Percentiles rank a stretch among this genome's conserved stretches.
Conservation (phyloP, 2,113 vertebrate species). For the Dolichallabes microphthalmus region DNA sequence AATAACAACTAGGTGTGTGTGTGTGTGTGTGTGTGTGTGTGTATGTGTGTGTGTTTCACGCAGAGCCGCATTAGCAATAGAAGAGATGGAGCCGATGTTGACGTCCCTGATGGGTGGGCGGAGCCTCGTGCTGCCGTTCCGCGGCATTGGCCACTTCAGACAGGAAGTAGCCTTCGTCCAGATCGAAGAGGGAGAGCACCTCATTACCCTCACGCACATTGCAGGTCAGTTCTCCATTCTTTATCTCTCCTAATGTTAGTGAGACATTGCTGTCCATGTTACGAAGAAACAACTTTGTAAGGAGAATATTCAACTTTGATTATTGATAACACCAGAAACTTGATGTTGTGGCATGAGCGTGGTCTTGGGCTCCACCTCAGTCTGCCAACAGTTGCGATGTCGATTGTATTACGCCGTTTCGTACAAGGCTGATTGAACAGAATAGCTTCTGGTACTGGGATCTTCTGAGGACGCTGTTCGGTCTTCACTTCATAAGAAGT, state of each 20-base stretch:
- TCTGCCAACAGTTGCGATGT: too few relatives aligned
- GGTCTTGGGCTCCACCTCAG: too few relatives aligned
- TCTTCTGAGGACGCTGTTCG: too few relatives aligned
- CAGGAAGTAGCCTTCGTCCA: slow-evolving; percentile 89
- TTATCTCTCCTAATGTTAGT: too few relatives aligned
- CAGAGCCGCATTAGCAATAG: slow-evolving; percentile 80
- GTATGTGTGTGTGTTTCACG: slow-evolving; percentile 36
- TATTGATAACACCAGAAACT: too few relatives aligned
- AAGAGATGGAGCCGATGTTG: slow-evolving; percentile 74
- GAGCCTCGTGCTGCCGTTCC: slow-evolving; percentile 81
- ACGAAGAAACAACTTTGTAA: too few relatives aligned
- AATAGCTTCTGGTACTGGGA: background rate
- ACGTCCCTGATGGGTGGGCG: slow-evolving; percentile 79
- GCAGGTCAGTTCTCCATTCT: slow-evolving; percentile 75
- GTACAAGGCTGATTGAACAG: background rate
- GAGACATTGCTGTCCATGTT: too few relatives aligned
- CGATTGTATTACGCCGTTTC: too few relatives aligned
- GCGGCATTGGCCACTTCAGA: slow-evolving; percentile 82
- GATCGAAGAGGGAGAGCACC: slow-evolving; percentile 76
- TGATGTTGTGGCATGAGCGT: too few relatives aligned
- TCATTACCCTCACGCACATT: slow-evolving; percentile 71
- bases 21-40: slow-evolving; percentile 28
- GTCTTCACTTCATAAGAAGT: too few relatives aligned
- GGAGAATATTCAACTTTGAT: too few relatives aligned
- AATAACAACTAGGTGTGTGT: slow-evolving; percentile 18